phyloP scores from a whole-genome alignment of 2,113 vertebrate species.

The Rhizomys pruinosus region DNA sequence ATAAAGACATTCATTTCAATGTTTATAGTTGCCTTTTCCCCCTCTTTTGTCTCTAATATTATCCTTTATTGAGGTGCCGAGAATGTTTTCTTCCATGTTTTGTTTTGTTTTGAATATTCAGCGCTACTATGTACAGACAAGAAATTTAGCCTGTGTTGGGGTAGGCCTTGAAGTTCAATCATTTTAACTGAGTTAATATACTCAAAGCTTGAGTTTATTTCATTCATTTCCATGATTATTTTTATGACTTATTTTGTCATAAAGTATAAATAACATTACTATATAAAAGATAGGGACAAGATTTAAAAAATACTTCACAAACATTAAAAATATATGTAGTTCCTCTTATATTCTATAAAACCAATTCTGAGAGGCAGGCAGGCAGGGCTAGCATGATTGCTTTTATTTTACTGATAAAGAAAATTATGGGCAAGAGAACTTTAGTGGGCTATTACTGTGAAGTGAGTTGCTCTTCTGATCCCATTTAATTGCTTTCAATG shows the following conservation, averaged over 20 bases:
- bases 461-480: background rate
- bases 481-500: background rate
- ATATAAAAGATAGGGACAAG: background rate
- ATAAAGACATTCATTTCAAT: conserved; percentile 19
- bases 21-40: background rate
- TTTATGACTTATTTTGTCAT: conserved; percentile 18
- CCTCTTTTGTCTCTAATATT: background rate
- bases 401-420: conserved; percentile 1
- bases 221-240: background rate
- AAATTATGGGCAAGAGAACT: background rate
- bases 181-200: conserved; percentile 27
- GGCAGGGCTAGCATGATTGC: background rate
- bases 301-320: background rate
- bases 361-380: background rate
- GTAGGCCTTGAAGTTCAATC: background rate
- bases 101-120: conserved; percentile 35
- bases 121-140: background rate
- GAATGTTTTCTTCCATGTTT: conserved; percentile 21
- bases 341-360: background rate
- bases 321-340: background rate
- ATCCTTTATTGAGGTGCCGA: conserved; percentile 14
- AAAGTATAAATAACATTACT: conserved; percentile 3
- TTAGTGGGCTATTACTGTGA: background rate
- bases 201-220: background rate
- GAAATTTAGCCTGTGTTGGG: background rate